A percentile compares a stretch with the other conserved stretches of the same genome.
These are phyloP conservation scores for Acrocera orbiculus DNA, from an alignment of 2,888 invertebrate genomes.

Conservation along the genomic window DNA sequence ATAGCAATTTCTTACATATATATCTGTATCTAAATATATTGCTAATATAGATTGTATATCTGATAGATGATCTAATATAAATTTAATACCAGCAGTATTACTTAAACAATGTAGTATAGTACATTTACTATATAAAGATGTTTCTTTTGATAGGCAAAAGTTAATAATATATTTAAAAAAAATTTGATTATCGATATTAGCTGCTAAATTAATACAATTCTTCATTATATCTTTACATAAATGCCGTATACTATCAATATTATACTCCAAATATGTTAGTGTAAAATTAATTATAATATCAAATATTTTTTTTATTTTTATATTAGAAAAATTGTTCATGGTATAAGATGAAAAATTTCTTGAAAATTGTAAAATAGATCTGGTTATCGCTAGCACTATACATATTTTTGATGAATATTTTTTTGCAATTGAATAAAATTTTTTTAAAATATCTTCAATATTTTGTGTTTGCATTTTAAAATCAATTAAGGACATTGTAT, in stretches of 20 bases:
- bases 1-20: slow-evolving; percentile 36
- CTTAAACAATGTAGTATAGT: too few relatives aligned
- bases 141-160: slow-evolving; percentile 16
- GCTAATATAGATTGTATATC: slow-evolving; percentile 17
- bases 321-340: not conserved
- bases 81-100: slow-evolving; percentile 18
- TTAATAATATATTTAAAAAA: slow-evolving; percentile 18
- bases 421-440: slow-evolving; percentile 15
- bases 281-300: slow-evolving; percentile 29
- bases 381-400: slow-evolving; percentile 20
- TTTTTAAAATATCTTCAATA: slow-evolving; percentile 16
- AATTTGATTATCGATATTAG: slow-evolving; percentile 16
- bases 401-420: slow-evolving; percentile 17
- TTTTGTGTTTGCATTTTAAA: slow-evolving; percentile 14
- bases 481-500: slow-evolving; percentile 19
- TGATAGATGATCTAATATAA: slow-evolving; percentile 16
- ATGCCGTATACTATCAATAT: slow-evolving; percentile 46
- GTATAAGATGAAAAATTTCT: slow-evolving; percentile 14
- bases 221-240: slow-evolving; percentile 36
- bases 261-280: slow-evolving; percentile 43
- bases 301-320: slow-evolving; percentile 16
- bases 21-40: slow-evolving; percentile 21
- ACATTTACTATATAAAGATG: slow-evolving; percentile 19
- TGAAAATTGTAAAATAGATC: slow-evolving; percentile 19
- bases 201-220: slow-evolving; percentile 30